Percentiles rank a stretch among this genome's conserved stretches.
These are phyloP conservation scores for Microcebus lehilahytsara DNA, from an alignment of 2,113 vertebrate species.

Conservation along the genomic window DNA sequence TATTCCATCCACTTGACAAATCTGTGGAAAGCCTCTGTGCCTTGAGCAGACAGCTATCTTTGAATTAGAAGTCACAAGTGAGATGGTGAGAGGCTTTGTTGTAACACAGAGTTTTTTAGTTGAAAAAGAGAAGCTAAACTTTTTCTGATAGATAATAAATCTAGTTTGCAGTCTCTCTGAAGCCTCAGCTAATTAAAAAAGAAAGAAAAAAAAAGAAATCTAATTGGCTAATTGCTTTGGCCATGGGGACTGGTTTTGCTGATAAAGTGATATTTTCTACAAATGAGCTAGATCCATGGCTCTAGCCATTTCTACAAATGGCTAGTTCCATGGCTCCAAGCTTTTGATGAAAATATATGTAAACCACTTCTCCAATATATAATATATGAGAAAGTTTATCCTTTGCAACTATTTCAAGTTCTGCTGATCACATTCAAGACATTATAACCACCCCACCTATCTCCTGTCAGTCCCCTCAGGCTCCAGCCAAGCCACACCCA, in stretches of 20 bases:
- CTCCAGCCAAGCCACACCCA: not conserved
- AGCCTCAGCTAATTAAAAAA: not conserved
- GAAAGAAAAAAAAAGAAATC: not conserved
- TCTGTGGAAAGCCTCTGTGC: not conserved
- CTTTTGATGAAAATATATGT: not conserved
- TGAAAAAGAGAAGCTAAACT: not conserved
- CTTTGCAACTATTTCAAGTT: constrained; percentile 1
- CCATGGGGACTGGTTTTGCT: not conserved
- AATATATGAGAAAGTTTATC: not conserved
- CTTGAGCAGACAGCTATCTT: not conserved
- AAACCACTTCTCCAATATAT: not conserved
- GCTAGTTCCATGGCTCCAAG: not conserved
- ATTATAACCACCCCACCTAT: not conserved
- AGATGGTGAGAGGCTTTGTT: not conserved
- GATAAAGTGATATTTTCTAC: not conserved
- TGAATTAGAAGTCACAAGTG: not conserved
- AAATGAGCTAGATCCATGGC: not conserved
- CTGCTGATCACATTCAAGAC: not conserved
- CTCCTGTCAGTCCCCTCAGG: not conserved
- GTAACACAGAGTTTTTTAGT: not conserved
- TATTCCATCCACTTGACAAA: constrained; percentile 31
- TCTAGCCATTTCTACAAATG: not conserved
- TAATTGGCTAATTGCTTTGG: not conserved
- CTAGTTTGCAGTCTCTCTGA: not conserved
- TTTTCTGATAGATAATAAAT: not conserved